Evolutionary conservation across 2,888 invertebrate species (phyloP), one percentile per base, ranked within the genome.

Genomic region (Nephrotoma flavescens): DNA sequence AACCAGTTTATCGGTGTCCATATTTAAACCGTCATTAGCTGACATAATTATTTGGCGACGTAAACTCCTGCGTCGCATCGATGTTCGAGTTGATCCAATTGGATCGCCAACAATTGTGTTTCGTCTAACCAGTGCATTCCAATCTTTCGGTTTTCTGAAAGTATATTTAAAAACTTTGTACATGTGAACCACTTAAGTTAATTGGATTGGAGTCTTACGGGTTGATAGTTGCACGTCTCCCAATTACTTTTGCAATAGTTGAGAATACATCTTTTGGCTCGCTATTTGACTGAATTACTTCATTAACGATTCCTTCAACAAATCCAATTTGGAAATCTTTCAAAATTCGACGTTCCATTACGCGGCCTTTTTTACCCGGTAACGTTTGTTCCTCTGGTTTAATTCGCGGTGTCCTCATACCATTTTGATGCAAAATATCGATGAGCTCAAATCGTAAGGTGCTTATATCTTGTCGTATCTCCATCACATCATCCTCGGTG

Each of bases 401-500:
- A 86, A 96, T 91, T 88, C 94, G 93, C 0, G 97, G 97, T 0
- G 97, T 97, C 88, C 94, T 94, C 95, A 97, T 97, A 86, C 97
- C 97, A 90, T 98, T 98, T 89, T 95, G 95, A 87, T 95, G 93
- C 11, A 99, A 94, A 89, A 99, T 98, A 89, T 98, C 98, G 87
- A 99, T 95, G 41, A 99, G 93, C 90, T 99, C 98, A 91, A 96
- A 99, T 88, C 98, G 93, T 88, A 99, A 93, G 4, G 97, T 96
- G n/a, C 97, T 98, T 88, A 99, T 98, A 90, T 99, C 99, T 90
- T 99, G 98, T 89, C 99, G 94, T 89, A 99, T 97, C 93, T 99
- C 99, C 94, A 98, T 98, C 88, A 99, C 97, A 91, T 99, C 99
- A 91, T 99, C 99, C 90, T 99, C 99, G 0, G 97, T 98, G 41